Evolutionary conservation across 2,888 invertebrate genomes (phyloP).

Genomic region (Amphipoea oculea): DNA sequence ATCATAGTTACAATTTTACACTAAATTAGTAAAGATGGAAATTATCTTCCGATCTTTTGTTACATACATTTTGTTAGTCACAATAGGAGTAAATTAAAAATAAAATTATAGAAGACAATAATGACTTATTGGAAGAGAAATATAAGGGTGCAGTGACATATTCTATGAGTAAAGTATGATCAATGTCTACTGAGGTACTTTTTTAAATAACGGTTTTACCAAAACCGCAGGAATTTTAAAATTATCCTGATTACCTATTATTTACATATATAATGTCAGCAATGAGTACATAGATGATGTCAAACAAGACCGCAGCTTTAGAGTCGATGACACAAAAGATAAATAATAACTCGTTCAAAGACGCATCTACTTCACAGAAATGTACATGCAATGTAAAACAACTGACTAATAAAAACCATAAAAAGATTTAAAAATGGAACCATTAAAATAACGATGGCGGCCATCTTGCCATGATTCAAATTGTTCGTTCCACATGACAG

Average conservation of each 20-base stretch:
- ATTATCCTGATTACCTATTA: slow-evolving; percentile 42
- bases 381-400: slow-evolving; percentile 45
- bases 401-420: slow-evolving; percentile 37
- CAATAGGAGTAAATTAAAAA: neutral
- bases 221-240: slow-evolving; percentile 32
- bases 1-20: slow-evolving; percentile 45
- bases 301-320: slow-evolving; percentile 37
- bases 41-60: slow-evolving; percentile 36
- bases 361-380: slow-evolving; percentile 45
- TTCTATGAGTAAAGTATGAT: slow-evolving; percentile 20
- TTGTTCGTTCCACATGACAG: slow-evolving; percentile 45
- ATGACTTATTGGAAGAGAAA: neutral
- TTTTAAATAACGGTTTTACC: slow-evolving; percentile 25
- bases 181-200: slow-evolving; percentile 8
- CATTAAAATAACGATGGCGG: slow-evolving; percentile 39
- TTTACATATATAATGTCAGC: slow-evolving; percentile 42
- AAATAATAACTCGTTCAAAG: slow-evolving; percentile 52
- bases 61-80: slow-evolving; percentile 41
- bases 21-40: slow-evolving; percentile 40
- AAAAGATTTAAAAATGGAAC: slow-evolving; percentile 37
- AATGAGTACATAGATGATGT: slow-evolving; percentile 40
- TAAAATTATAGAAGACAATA: slow-evolving; percentile 10
- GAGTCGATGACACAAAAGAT: slow-evolving; percentile 57
- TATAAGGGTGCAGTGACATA: slow-evolving; percentile 9
- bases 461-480: slow-evolving; percentile 45